phyloP scores from a whole-genome alignment of 2,797 vertebrate genomes.

The Halcyon smyrnensis region DNA sequence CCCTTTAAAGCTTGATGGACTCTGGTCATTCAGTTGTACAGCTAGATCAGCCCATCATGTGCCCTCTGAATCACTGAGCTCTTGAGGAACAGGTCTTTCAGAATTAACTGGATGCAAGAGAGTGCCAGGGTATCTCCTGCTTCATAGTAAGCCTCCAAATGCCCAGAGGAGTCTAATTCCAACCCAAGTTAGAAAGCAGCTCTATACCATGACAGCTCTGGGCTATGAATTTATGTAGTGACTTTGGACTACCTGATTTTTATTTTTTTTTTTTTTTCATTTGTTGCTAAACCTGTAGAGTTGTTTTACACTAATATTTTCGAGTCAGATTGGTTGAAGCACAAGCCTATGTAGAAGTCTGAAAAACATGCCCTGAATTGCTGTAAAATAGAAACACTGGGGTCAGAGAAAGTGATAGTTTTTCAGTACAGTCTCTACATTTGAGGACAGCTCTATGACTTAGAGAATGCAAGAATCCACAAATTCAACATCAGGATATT shows the following conservation, averaged over 20 bases:
- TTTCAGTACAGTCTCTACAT: neutral
- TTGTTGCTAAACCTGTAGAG: neutral
- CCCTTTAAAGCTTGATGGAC: neutral
- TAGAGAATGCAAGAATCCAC: neutral
- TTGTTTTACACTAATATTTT: neutral
- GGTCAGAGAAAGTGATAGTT: neutral
- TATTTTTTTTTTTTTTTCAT: neutral
- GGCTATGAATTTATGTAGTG: neutral
- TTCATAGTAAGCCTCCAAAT: neutral
- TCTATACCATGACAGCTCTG: neutral
- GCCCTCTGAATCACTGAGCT: neutral
- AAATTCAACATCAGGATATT: neutral
- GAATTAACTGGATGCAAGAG: neutral
- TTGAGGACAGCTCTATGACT: neutral
- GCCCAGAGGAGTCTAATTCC: neutral
- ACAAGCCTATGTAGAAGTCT: neutral
- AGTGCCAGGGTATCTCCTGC: neutral
- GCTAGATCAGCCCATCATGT: neutral
- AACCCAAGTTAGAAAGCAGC: neutral
- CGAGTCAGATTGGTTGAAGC: neutral
- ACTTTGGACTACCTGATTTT: neutral
- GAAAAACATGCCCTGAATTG: neutral
- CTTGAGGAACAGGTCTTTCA: neutral
- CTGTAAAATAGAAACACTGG: neutral
- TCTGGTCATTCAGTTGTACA: neutral